Percentiles rank a stretch among this genome's conserved stretches.
Evolutionary conservation across 2,797 vertebrate species (phyloP).

Genomic region (Scolopax rusticola): DNA sequence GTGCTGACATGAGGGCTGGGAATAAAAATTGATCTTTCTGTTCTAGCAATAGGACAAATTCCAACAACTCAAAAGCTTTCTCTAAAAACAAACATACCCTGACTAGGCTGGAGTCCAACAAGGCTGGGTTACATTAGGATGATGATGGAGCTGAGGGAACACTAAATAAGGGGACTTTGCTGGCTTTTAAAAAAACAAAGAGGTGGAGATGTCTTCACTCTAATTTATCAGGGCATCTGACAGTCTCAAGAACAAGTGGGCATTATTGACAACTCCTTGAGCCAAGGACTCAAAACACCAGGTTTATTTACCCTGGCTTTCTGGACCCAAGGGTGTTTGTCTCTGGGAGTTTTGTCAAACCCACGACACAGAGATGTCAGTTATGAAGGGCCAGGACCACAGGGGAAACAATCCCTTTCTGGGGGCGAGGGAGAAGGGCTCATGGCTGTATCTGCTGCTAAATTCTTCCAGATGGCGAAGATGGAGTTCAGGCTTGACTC

Average conservation of each 20-base stretch:
- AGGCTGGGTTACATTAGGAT: not conserved
- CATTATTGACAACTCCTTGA: not conserved
- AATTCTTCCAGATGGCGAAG: not conserved
- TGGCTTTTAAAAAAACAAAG: not conserved
- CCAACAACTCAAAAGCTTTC: not conserved
- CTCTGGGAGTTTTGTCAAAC: not conserved
- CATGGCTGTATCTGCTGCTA: not conserved
- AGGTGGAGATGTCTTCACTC: not conserved
- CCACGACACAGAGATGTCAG: not conserved
- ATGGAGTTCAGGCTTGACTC: not conserved
- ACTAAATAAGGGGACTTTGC: not conserved
- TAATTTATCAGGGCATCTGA: not conserved
- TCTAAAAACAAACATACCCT: not conserved
- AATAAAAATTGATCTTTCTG: not conserved
- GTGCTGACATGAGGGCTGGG: accelerated
- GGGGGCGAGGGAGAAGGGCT: not conserved
- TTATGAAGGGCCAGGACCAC: not conserved
- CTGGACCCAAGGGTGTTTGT: not conserved
- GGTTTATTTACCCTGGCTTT: not conserved
- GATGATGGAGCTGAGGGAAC: not conserved
- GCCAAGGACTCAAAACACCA: not conserved
- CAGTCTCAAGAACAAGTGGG: not conserved
- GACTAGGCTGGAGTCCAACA: not conserved
- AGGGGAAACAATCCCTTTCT: not conserved
- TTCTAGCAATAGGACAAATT: not conserved